Base-by-base conservation (phyloP, 2,888 invertebrate genomes). In the Lysandra coridon region DNA sequence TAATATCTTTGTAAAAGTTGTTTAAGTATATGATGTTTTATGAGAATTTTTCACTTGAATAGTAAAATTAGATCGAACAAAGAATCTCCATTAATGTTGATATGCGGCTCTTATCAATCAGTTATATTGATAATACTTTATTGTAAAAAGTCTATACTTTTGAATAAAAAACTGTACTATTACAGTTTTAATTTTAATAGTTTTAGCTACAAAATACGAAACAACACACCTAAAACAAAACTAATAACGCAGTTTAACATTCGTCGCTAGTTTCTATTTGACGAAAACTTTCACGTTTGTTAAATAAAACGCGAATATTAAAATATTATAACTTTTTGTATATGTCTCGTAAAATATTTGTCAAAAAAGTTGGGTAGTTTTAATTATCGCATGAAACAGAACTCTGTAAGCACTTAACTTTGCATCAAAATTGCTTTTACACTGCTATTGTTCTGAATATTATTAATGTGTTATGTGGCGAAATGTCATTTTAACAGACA, bases 321-420 rank as follows among this genome's bases (percentile, higher is more conserved):
- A 53, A 53, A 23, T 23, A 23, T 53, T 14, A 53, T 64, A 7
- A 64, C 7, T 7, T 64, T 64, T 62, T 23, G 23, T 62, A 60
- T 60, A 10, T 64, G 23, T 30, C 64, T 64, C 5, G 57, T 53
- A 76, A 57, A 76, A 76, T 76, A 33, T 33, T 76, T 76, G 53
- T 75, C 49, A 53, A 76, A 53, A 75, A 75, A 57, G 76, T 76
- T 76, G 53, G 49, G 5, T 49, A 49, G 57, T 76, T 76, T 57
- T 57, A 76, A 76, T 76, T 76, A 76, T 76, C 30, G 53, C 33
- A 57, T 33, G 76, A 30, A 53, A 57, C 12, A 14, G 30, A 30
- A 49, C 14, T 76, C 33, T 57, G 30, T 53, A 7, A 53, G 57
- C 76, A 76, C 76, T 57, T 76, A 53, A 23, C 44, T 75, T 30